Conservation (phyloP, 1,140 invertebrate genomes). For the Procambarus clarkii region DNA sequence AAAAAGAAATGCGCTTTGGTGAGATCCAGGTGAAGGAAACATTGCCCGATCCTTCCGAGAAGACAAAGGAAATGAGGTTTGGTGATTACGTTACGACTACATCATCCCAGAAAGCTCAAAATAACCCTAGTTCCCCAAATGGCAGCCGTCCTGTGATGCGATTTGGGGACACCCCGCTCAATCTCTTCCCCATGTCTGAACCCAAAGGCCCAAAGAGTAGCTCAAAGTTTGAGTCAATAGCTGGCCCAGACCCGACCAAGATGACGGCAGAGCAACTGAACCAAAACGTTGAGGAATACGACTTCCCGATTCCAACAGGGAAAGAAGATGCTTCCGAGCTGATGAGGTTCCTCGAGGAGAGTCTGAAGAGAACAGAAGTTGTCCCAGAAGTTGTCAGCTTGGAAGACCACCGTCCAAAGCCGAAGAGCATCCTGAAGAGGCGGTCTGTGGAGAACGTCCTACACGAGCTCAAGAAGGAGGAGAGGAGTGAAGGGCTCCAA, state of each 20-base stretch:
- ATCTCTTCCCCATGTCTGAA: conserved; percentile 56
- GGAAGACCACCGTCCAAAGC: conserved; percentile 58
- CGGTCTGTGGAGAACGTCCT: conserved; percentile 69
- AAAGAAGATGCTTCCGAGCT: conserved; percentile 69
- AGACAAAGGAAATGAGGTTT: conserved; percentile 21
- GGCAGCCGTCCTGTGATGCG: conserved; percentile 56
- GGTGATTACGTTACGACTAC: background rate
- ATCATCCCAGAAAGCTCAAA: conserved; percentile 6
- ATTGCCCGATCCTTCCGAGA: background rate
- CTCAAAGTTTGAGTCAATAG: conserved; percentile 71
- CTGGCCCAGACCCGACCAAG: conserved; percentile 70
- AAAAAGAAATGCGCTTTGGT: conserved; percentile 70
- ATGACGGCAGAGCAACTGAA: conserved; percentile 72
- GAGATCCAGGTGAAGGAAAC: conserved; percentile 64
- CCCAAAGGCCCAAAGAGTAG: conserved; percentile 40
- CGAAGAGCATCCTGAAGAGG: conserved; percentile 71
- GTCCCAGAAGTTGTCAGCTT: conserved; percentile 67
- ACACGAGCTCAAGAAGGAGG: conserved; percentile 54
- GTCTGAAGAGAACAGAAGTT: conserved; percentile 58
- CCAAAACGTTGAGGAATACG: conserved; percentile 72
- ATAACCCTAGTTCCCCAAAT: background rate
- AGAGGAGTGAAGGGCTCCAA: conserved; percentile 54
- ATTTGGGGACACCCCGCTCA: conserved; percentile 69
- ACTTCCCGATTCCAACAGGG: conserved; percentile 71
- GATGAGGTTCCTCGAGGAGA: conserved; percentile 69